Conservation (phyloP, 1,140 invertebrate species). For the Doryteuthis pealeii region DNA sequence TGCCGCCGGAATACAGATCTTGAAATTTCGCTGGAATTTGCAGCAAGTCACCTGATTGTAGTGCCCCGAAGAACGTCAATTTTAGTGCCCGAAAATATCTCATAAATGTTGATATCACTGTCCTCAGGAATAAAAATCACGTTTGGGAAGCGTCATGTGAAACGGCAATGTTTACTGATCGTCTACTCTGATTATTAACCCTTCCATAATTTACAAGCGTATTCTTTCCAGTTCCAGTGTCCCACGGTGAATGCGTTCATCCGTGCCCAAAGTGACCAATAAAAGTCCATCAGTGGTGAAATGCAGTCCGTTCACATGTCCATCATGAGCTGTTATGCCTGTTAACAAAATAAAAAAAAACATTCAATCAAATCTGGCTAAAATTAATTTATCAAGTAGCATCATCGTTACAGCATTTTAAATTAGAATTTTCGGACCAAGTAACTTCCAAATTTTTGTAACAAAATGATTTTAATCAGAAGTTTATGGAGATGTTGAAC, state of each 20-base stretch:
- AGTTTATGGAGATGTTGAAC: too few species aligned
- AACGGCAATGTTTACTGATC: conserved; percentile 55
- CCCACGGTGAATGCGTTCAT: conserved; percentile 61
- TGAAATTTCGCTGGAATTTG: conserved; percentile 56
- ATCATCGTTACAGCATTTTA: too few species aligned
- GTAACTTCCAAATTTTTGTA: too few species aligned
- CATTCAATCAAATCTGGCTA: too few species aligned
- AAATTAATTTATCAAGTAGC: too few species aligned
- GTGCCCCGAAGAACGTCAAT: conserved; percentile 60
- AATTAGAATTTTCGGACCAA: too few species aligned
- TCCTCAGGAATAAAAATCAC: conserved; percentile 61
- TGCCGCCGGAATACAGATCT: conserved; percentile 61
- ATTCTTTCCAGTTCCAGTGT: conserved; percentile 58
- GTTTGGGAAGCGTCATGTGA: conserved; percentile 45
- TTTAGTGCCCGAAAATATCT: conserved; percentile 54
- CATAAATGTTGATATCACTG: conserved; percentile 53
- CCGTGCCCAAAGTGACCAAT: conserved; percentile 62
- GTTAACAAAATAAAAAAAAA: conserved; percentile 22
- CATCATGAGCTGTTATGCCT: conserved; percentile 61
- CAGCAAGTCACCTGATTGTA: conserved; percentile 63
- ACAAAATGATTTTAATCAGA: too few species aligned
- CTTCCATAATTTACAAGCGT: conserved; percentile 61
- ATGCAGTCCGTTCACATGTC: conserved; percentile 58
- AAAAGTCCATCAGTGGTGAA: conserved; percentile 62
- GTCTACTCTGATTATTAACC: conserved; percentile 54